Conservation (phyloP, 1,140 invertebrate genomes). For the Anastatus disparis region DNA sequence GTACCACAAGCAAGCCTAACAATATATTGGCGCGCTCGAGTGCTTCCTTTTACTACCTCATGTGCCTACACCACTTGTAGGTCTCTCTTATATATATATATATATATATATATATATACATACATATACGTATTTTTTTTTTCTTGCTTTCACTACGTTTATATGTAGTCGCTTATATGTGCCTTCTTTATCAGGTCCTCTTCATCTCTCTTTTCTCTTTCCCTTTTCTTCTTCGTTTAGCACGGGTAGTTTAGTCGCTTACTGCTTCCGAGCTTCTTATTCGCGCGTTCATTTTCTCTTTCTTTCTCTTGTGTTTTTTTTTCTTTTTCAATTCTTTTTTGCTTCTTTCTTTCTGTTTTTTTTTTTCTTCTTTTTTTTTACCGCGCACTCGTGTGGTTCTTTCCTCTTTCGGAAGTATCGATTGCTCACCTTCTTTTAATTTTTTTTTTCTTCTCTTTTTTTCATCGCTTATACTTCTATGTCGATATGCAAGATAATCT, state of each 20-base stretch:
- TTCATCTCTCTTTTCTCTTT: constrained; percentile 23
- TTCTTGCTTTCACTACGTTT: constrained; percentile 33
- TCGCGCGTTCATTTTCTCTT: too few species aligned
- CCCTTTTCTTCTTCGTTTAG: constrained; percentile 27
- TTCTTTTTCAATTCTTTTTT: background rate
- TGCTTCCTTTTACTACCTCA: too few species aligned
- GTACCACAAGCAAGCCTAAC: too few species aligned
- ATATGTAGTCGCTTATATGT: constrained; percentile 30
- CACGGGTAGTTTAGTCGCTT: constrained; percentile 27
- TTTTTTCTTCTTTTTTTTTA: background rate
- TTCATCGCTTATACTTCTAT: background rate
- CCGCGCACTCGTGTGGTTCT: too few species aligned
- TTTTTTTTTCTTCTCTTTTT: too few species aligned
- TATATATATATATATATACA: too few species aligned
- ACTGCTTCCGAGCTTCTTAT: constrained; percentile 22
- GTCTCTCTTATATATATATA: too few species aligned
- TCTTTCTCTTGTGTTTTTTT: too few species aligned
- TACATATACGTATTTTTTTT: background rate
- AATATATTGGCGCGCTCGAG: too few species aligned
- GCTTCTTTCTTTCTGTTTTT: background rate
- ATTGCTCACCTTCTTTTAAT: too few species aligned
- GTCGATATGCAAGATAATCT: background rate
- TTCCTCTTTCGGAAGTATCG: constrained; percentile 6
- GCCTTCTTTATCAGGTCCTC: constrained; percentile 24
- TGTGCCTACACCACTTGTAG: too few species aligned